Base-by-base conservation (phyloP, 1,140 invertebrate genomes). In the Anastrepha obliqua region DNA sequence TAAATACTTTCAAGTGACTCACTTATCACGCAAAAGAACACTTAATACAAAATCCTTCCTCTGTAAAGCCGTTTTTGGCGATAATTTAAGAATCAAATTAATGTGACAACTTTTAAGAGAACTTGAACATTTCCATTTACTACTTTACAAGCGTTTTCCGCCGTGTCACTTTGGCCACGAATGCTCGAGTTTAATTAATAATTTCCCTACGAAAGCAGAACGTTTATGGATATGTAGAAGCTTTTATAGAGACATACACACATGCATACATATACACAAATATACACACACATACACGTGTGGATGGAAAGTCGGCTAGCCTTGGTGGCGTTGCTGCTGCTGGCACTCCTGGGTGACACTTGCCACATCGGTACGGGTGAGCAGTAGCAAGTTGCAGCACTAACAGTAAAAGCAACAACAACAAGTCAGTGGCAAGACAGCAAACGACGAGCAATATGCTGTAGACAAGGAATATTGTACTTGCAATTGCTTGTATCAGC, bases 71-170 rank as follows among this genome's bases (percentile, higher is more conserved):
- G 6, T 20, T 47, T 15, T 81, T 81, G 51, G 58, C 17, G 85
- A 86, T 86, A 86, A 86, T 86, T 86, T 62, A 86, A 86, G 59
- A 86, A 86, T 88, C 47, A 90, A 90, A 90, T 90, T 90, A 89
- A 90, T 90, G 88, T 90, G 90, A 90, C 90, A 90, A 89, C 90
- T 89, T 89, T 89, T 90, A 65, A 89, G 88, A 39, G 87, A 87
- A 90, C 89, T 90, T 90, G 89, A 90, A 89, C 88, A 88, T 88
- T 88, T 88, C 88, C 88, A 88, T 88, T 88, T 88, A 88, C 86
- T 87, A 59, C 59, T 87, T 88, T 87, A 88, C 88, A 87, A 78
- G 86, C 62, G 59, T 87, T 81, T 86, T 88, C 64, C 85, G 85
- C 64, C 85, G 87, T 81, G 85, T 86, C 81, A 88, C 78, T 85